These are phyloP conservation scores for Drosophila yooni DNA, from an alignment of 2,888 invertebrate genomes.

Conservation along the genomic window DNA sequence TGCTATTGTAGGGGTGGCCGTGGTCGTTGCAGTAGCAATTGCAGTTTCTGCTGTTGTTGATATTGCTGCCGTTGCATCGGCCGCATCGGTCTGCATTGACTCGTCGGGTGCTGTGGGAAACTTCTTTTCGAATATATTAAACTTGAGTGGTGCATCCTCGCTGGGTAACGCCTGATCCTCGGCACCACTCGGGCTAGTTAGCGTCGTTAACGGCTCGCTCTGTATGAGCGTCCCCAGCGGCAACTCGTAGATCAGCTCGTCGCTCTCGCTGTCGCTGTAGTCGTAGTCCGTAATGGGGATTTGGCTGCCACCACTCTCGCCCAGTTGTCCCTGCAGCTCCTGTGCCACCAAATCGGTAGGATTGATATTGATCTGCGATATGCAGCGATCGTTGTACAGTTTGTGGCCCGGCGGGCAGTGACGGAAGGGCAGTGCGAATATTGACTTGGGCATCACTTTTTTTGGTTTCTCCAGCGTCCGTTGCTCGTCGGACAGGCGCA, in stretches of 20 bases:
- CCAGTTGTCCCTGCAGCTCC: conserved; percentile 63
- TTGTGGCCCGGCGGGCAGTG: conserved; percentile 83
- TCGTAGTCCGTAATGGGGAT: conserved; percentile 61
- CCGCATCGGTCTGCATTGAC: conserved; percentile 21
- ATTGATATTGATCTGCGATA: conserved; percentile 82
- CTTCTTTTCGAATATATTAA: conserved; percentile 83
- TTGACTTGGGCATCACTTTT: conserved; percentile 85
- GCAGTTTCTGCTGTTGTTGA: conserved; percentile 17
- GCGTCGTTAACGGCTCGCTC: conserved; percentile 9
- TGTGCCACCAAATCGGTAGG: conserved; percentile 70
- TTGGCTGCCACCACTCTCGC: conserved; percentile 11
- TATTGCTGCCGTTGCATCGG: conserved; percentile 17
- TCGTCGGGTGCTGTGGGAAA: conserved; percentile 67
- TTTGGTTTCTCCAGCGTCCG: conserved; percentile 81
- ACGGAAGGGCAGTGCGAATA: conserved; percentile 83
- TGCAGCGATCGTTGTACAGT: conserved; percentile 81
- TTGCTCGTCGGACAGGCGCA: conserved; percentile 81
- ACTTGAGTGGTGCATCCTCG: conserved; percentile 83
- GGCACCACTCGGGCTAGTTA: conserved; percentile 11
- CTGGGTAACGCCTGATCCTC: conserved; percentile 72
- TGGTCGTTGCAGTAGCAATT: conserved; percentile 19
- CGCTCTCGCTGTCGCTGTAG: conserved; percentile 75
- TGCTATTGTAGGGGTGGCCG: conserved; percentile 37
- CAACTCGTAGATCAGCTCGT: conserved; percentile 39
- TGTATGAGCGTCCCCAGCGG: conserved; percentile 26